phyloP scores from a whole-genome alignment of 2,888 invertebrate genomes.

The Sinelater perroti region DNA sequence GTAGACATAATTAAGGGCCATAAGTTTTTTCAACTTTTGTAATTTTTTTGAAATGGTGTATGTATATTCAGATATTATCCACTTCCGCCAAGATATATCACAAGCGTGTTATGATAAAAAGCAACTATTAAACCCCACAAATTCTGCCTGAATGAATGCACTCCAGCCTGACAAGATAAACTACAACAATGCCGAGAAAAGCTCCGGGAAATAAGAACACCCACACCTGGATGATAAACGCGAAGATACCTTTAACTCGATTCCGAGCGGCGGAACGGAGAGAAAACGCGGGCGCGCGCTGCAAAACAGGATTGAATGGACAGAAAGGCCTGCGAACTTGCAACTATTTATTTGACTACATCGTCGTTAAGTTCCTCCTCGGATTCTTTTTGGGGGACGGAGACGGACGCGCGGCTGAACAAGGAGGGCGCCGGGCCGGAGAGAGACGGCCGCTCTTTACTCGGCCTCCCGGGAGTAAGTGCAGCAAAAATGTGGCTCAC shows the following conservation, averaged over 20 bases:
- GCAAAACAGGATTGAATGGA: not conserved
- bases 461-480: no score
- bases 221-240: slow-evolving; percentile 5
- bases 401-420: not conserved
- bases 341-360: not conserved
- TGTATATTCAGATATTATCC: no score
- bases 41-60: no score
- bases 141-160: slow-evolving; percentile 8
- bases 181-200: not conserved
- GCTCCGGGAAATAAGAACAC: slow-evolving; percentile 9
- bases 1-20: no score
- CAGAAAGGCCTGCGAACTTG: not conserved
- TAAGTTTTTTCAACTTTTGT: no score
- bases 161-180: slow-evolving; percentile 2
- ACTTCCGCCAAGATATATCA: no score
- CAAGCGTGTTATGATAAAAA: no score
- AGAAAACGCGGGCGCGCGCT: not conserved
- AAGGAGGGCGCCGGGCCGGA: no score
- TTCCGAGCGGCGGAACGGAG: not conserved
- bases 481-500: not conserved
- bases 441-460: no score
- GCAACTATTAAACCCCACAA: no score
- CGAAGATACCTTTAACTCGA: slow-evolving; percentile 6
- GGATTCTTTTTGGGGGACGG: not conserved
- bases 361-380: not conserved